These are phyloP conservation scores for Clarias platycephalus DNA, from an alignment of 2,797 vertebrate species.

Conservation along the genomic window DNA sequence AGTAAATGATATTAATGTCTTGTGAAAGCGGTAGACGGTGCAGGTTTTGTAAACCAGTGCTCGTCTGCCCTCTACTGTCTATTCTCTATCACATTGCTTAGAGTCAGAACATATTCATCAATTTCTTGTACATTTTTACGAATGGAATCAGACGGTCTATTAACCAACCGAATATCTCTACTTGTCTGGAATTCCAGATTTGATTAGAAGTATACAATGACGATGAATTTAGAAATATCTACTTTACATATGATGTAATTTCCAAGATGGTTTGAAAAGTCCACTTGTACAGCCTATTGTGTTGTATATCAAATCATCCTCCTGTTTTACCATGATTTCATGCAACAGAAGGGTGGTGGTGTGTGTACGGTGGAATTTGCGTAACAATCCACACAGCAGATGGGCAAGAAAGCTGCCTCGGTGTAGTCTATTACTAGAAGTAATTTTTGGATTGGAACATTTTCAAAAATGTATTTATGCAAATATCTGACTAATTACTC, in stretches of 20 bases:
- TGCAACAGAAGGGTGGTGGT: background rate
- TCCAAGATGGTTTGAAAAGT: background rate
- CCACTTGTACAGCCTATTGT: background rate
- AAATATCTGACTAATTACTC: background rate
- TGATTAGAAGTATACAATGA: background rate
- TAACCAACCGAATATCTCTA: background rate
- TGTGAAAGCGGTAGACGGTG: background rate
- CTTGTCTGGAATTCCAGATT: background rate
- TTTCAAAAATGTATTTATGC: background rate
- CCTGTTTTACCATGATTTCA: background rate
- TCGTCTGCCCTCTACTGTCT: constrained; percentile 86
- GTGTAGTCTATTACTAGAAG: background rate
- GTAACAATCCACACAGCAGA: background rate
- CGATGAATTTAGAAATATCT: background rate
- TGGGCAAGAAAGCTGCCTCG: background rate
- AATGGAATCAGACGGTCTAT: background rate
- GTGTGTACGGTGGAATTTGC: background rate
- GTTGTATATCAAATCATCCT: background rate
- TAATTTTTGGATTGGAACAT: background rate
- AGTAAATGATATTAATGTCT: background rate
- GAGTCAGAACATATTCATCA: background rate
- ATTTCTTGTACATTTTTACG: background rate
- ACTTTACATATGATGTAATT: background rate
- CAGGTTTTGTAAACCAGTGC: constrained; percentile 67
- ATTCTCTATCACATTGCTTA: background rate